Base-by-base conservation (phyloP, 2,113 vertebrate species). In the Kryptolebias marmoratus region DNA sequence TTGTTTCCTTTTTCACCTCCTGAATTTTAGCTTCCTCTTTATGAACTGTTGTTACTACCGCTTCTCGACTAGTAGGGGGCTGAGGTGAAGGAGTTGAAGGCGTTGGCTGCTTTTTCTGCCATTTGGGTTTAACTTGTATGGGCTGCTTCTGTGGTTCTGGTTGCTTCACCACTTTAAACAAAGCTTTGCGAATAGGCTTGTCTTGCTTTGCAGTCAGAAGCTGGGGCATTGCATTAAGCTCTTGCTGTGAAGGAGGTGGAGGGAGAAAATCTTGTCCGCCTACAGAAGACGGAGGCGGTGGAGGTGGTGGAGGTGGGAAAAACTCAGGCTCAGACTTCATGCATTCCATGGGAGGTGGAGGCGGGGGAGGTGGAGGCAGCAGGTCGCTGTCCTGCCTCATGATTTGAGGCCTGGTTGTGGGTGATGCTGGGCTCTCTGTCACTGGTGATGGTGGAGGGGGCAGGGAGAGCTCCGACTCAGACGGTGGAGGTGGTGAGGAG, bases 391-490 rank as follows among this genome's bases (percentile, higher is more conserved):
- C 95, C 77, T 90, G 84, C 63, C 89, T 94, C 73, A 85, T 86
- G 54, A 85, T 78, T 13, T 88, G 78, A 53, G 88, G 76, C 18
- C 30, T 48, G 28, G 82, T 90, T 8, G 89, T 77, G 47, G 74
- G 58, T 60, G 86, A 80, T 1, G 47, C 27, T 1, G 84, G 81
- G 59, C 27, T 86, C 66, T 93, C 87, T n/a, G 86, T 75, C 71
- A 94, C 89, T 1, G 93, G 91, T 2, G 95, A 93, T 8, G 96
- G 95, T 1, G 96, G 95, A 7, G 95, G 95, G 68, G 95, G 96
- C 47, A 96, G 93, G 54, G 94, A 95, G 67, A 95, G 89, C 83
- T 96, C 95, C 5, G 93, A 93, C 86, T 96, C 95, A 18, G 95
- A 96, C 39, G 93, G 88, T 11, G 95, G 91, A 63, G 95, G 95